Evolutionary conservation across 2,888 invertebrate genomes (phyloP).

Genomic region (Actias luna): DNA sequence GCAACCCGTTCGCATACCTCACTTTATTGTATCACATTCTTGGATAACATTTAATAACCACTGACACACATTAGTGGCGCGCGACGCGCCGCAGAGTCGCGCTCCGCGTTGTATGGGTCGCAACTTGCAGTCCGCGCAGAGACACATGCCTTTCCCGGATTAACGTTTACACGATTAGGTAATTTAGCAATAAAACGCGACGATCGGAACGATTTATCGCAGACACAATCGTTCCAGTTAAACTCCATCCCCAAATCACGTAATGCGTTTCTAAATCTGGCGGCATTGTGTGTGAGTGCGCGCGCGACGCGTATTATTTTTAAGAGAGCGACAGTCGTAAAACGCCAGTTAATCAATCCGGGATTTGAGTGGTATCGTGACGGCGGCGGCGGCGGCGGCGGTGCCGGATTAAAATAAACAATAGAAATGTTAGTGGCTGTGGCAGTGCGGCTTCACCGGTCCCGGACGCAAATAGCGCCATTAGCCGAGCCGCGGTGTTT

Average conservation of each 20-base stretch:
- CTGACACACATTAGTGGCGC: background rate
- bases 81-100: background rate
- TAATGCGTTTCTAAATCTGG: slow-evolving; percentile 41
- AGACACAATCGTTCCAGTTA: slow-evolving; percentile 12
- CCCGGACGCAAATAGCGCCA: slow-evolving; percentile 59
- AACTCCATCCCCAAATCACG: slow-evolving; percentile 25
- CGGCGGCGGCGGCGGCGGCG: slow-evolving; percentile 22
- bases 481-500: slow-evolving; percentile 56
- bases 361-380: slow-evolving; percentile 30
- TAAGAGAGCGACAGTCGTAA: slow-evolving; percentile 37
- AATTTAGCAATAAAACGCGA: slow-evolving; percentile 16
- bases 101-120: background rate
- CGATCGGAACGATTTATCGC: slow-evolving; percentile 14
- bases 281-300: slow-evolving; percentile 25
- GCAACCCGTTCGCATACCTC: background rate
- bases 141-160: too few species aligned
- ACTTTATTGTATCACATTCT: background rate
- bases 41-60: background rate
- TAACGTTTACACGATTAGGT: slow-evolving; percentile 14
- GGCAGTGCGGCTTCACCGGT: slow-evolving; percentile 21
- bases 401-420: slow-evolving; percentile 45
- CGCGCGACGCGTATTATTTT: slow-evolving; percentile 29
- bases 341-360: slow-evolving; percentile 47
- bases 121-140: background rate
- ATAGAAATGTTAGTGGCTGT: slow-evolving; percentile 32